A percentile compares a stretch with the other conserved stretches of the same genome.
Evolutionary conservation across 2,888 invertebrate species (phyloP).

Genomic region (Nomada goodeniana): DNA sequence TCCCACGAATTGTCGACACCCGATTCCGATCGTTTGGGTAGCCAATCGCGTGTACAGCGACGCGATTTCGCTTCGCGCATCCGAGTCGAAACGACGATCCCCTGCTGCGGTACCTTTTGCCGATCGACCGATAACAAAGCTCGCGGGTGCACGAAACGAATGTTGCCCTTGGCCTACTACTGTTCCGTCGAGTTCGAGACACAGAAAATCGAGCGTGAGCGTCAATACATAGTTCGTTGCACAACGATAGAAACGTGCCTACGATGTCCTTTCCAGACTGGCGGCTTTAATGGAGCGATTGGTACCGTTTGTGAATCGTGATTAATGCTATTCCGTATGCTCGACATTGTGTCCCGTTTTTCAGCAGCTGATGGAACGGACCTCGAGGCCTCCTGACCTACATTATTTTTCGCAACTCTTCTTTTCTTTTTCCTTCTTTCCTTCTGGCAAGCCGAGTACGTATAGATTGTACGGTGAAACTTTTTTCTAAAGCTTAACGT

Average conservation of each 20-base stretch:
- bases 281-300: conserved; percentile 43
- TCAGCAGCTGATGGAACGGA: conserved; percentile 28
- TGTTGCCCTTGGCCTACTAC: conserved; percentile 63
- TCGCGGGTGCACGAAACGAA: conserved; percentile 26
- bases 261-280: conserved; percentile 24
- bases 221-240: conserved; percentile 36
- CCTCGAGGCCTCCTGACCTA: conserved; percentile 41
- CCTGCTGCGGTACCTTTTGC: background rate
- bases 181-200: conserved; percentile 33
- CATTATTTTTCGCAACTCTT: conserved; percentile 52
- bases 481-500: too few relatives aligned
- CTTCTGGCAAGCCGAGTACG: background rate
- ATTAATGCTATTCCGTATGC: conserved; percentile 53
- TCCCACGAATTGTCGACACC: too few relatives aligned
- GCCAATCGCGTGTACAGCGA: too few relatives aligned
- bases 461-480: too few relatives aligned
- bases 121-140: conserved; percentile 23
- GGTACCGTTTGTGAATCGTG: conserved; percentile 49
- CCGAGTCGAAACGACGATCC: background rate
- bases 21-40: background rate
- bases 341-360: conserved; percentile 39
- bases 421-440: background rate
- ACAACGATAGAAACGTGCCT: conserved; percentile 41
- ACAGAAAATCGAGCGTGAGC: conserved; percentile 5
- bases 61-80: too few relatives aligned